A percentile compares a stretch with the other conserved stretches of the same genome.
Conservation (phyloP, 2,888 invertebrate species). For the Arge pagana region DNA sequence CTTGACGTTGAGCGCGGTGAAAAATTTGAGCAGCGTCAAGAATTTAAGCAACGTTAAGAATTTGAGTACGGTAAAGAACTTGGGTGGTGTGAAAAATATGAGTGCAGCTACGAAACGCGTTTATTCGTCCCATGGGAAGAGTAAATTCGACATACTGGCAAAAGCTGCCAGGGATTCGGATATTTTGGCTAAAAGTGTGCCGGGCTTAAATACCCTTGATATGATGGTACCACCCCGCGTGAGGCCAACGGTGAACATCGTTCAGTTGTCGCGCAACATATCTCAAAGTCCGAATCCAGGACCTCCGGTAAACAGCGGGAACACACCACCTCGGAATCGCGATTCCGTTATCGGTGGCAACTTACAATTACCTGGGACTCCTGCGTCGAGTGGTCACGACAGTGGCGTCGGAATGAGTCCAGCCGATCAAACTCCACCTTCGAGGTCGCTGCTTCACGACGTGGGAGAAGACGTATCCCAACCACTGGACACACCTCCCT, state of each 20-base stretch:
- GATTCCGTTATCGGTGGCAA: constrained; percentile 44
- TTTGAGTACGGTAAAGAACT: too few relatives aligned
- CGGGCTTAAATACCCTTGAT: constrained; percentile 65
- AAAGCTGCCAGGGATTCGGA: constrained; percentile 51
- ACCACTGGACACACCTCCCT: constrained; percentile 47
- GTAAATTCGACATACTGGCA: constrained; percentile 47
- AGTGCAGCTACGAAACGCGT: neutral
- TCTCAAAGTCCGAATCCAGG: constrained; percentile 52
- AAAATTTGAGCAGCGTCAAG: neutral
- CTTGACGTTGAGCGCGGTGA: neutral
- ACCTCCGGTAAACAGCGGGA: constrained; percentile 49
- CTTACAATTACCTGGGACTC: constrained; percentile 53
- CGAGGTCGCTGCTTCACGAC: constrained; percentile 50
- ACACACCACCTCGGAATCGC: constrained; percentile 50
- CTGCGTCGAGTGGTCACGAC: constrained; percentile 54
- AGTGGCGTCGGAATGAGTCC: constrained; percentile 56
- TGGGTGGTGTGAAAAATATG: too few relatives aligned
- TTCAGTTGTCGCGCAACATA: constrained; percentile 61
- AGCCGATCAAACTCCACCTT: constrained; percentile 53
- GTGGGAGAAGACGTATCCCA: constrained; percentile 54
- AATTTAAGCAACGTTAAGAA: neutral
- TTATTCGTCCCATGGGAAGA: constrained; percentile 34
- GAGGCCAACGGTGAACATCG: constrained; percentile 63
- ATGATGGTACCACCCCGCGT: constrained; percentile 63
- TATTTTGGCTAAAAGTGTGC: constrained; percentile 60